phyloP scores from a whole-genome alignment of 2,888 invertebrate species.

The Arge pagana region DNA sequence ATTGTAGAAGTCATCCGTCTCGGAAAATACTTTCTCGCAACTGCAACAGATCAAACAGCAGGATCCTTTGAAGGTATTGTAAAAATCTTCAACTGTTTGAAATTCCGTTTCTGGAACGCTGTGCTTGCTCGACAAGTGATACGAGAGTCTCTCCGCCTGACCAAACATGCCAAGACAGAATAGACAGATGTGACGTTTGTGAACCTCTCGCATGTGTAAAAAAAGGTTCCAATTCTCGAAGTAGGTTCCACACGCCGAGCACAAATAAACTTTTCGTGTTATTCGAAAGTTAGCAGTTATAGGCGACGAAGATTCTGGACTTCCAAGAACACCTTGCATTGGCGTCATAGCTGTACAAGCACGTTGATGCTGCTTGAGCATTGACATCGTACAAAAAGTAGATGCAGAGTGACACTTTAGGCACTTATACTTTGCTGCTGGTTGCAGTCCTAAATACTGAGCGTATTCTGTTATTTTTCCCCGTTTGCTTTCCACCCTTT shows the following conservation, averaged over 20 bases:
- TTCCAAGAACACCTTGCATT: constrained; percentile 47
- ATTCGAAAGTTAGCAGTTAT: constrained; percentile 64
- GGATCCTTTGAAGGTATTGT: constrained; percentile 68
- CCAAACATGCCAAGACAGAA: constrained; percentile 85
- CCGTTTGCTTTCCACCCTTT: constrained; percentile 40
- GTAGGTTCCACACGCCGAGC: constrained; percentile 81
- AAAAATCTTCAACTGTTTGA: constrained; percentile 70
- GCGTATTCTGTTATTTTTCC: constrained; percentile 65
- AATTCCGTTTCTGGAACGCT: constrained; percentile 74
- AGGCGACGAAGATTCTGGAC: constrained; percentile 51
- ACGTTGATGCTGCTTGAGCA: constrained; percentile 72
- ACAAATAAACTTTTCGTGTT: constrained; percentile 79
- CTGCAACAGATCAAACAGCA: constrained; percentile 80
- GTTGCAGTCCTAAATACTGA: constrained; percentile 74
- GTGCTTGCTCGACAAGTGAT: constrained; percentile 79
- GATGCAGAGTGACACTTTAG: constrained; percentile 70
- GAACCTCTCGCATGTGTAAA: constrained; percentile 81
- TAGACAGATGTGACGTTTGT: constrained; percentile 80
- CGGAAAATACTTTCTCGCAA: constrained; percentile 78
- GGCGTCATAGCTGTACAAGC: constrained; percentile 60
- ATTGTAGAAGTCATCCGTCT: constrained; percentile 75
- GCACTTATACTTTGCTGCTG: constrained; percentile 74
- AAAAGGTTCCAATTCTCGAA: constrained; percentile 88
- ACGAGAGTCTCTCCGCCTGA: constrained; percentile 76
- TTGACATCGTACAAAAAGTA: constrained; percentile 69